Percentiles rank a stretch among this genome's conserved stretches.
phyloP scores from a whole-genome alignment of 2,113 vertebrate genomes.

The Panthera uncia region DNA sequence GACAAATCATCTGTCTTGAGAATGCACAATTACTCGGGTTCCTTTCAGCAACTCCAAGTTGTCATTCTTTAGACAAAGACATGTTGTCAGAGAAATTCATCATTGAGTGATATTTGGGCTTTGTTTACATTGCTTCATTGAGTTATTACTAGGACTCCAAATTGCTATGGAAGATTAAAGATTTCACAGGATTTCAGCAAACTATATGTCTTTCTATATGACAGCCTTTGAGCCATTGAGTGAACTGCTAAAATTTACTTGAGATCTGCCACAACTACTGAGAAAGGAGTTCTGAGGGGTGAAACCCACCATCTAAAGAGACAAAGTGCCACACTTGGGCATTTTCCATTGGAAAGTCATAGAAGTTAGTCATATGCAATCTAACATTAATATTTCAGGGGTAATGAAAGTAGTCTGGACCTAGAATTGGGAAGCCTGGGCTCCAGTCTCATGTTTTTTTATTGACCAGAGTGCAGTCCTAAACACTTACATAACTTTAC shows the following conservation, averaged over 20 bases:
- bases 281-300: not conserved
- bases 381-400: not conserved
- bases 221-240: not conserved
- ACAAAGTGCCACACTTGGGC: not conserved
- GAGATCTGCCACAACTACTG: not conserved
- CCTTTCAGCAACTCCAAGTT: slow-evolving; percentile 32
- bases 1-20: slow-evolving; percentile 43
- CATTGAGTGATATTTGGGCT: not conserved
- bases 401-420: not conserved
- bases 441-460: not conserved
- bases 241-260: not conserved
- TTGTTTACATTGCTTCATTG: slow-evolving; percentile 4
- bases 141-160: not conserved
- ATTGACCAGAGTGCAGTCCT: not conserved
- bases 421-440: not conserved
- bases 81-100: slow-evolving; percentile 40
- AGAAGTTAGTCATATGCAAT: not conserved
- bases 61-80: slow-evolving; percentile 38
- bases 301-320: not conserved
- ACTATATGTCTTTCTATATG: not conserved
- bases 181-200: slow-evolving; percentile 37
- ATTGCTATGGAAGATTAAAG: not conserved
- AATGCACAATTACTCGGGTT: slow-evolving; percentile 10
- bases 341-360: not conserved
- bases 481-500: not conserved